Evolutionary conservation across 2,888 invertebrate genomes (phyloP), one percentile per base, ranked within the genome.

Genomic region (Melanostoma mellinum): DNA sequence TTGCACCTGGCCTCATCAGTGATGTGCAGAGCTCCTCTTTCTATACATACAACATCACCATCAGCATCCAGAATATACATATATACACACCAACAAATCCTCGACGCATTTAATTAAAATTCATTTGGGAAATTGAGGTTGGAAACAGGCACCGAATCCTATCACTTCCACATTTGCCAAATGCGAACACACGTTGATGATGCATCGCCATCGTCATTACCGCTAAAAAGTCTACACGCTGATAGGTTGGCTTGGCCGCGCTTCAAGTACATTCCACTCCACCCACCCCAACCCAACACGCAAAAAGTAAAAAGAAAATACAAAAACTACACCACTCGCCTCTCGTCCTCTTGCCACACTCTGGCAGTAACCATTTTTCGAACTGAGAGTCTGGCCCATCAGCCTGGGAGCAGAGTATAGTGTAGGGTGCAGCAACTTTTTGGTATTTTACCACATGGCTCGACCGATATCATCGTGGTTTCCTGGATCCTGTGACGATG

Each of bases 51-150:
- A 20, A 20, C 20, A 20, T 46, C 35, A 48, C 36, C 38, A 6
- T 40, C 32, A 8, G 32, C 10, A 4, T 35, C 38, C 1, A 3
- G 44, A 30, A 36, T 20, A 58, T 3, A 44, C 8, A 60, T 30
- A 36, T 42, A 38, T 52, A 56, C 42, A 73, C 77, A 79, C 68
- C 77, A 79, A 84, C 84, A 75, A 74, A 84, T 84, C 79, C 79
- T 75, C 79, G 79, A 78, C 71, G 85, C 85, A 85, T 82, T 85
- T 85, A 81, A 85, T 85, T 85, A 81, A 85, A 85, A 85, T 85
- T 85, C 82, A 85, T 85, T 82, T 82, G 82, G 85, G 77, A 82
- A 82, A 82, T 81, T 85, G 85, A 81, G 85, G 81, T 85, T 81
- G 71, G 53, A 75, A 79, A 79, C 79, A 63, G 65, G 84, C 71